Base-by-base conservation (phyloP, 2,888 invertebrate species). In the Euproctis similis region DNA sequence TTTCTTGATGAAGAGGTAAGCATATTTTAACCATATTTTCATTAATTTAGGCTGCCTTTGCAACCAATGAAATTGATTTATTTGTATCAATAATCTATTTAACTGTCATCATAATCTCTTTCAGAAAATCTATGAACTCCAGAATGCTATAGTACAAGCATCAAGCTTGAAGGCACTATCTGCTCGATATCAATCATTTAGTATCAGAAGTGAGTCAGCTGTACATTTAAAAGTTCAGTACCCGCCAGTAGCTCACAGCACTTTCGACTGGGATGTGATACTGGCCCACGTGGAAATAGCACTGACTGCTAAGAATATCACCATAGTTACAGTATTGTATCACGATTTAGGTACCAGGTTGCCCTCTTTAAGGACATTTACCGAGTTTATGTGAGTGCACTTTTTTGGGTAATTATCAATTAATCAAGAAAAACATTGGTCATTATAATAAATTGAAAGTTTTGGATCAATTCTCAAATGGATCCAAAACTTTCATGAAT, bases 1-100 rank as follows among this genome's bases (percentile, higher is more conserved):
- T 87, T 93, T 46, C 86, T 92, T 36, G 90, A 89, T 72, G 89
- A 90, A 69, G 87, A 90, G 87, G 93, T 93, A 65, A 67, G 20
- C 2, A 17, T n/a, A 17, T 8, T 17, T 2, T 17, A 17, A 16
- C n/a, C n/a, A n/a, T n/a, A n/a, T n/a, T n/a, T n/a, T n/a, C n/a
- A n/a, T n/a, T n/a, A 3, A 19, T 18, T n/a, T n/a, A n/a, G n/a
- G n/a, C n/a, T 18, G 4, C n/a, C 8, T n/a, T 3, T 9, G 8
- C 10, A n/a, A 7, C 4, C 1, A 8, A 7, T 4, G 8, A 9
- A 12, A 2, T 1, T 17, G 16, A 9, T 8, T n/a, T 19, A n/a
- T n/a, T 4, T 3, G 12, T 1, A 28, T 12, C 8, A 14, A 12
- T 18, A 12, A 6, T 11, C 6, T 12, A 3, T 30, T 8, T 26